Evolutionary conservation across 2,797 vertebrate species (phyloP).

Genomic region (Limosa lapponica): DNA sequence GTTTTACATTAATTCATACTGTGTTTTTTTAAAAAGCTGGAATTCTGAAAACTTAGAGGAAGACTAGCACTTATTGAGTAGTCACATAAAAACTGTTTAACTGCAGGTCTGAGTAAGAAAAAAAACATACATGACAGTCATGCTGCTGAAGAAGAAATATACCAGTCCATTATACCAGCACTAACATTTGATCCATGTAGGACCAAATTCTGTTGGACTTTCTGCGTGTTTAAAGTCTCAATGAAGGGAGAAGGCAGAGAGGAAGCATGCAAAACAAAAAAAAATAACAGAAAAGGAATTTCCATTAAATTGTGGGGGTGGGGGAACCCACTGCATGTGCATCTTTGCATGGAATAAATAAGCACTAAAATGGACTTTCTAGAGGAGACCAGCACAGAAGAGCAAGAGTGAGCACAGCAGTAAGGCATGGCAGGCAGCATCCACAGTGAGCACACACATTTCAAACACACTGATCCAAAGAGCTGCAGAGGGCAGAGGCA

Average conservation of each 20-base stretch:
- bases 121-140: neutral
- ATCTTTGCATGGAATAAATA: neutral
- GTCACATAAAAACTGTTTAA: neutral
- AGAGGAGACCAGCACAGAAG: neutral
- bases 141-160: neutral
- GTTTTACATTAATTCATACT: neutral
- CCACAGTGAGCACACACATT: neutral
- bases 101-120: neutral
- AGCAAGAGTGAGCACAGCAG: neutral
- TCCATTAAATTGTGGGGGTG: neutral
- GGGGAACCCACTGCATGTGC: neutral
- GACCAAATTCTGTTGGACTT: neutral
- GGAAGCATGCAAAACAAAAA: neutral
- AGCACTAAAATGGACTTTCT: neutral
- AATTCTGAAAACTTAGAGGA: neutral
- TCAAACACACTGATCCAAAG: neutral
- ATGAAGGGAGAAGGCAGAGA: rapidly evolving
- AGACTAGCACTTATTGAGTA: neutral
- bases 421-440: neutral
- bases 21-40: neutral
- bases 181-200: neutral
- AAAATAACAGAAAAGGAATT: neutral
- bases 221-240: neutral
- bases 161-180: rapidly evolving
- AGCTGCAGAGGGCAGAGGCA: neutral